phyloP scores from a whole-genome alignment of 2,113 vertebrate species.

The Meleagris gallopavo region DNA sequence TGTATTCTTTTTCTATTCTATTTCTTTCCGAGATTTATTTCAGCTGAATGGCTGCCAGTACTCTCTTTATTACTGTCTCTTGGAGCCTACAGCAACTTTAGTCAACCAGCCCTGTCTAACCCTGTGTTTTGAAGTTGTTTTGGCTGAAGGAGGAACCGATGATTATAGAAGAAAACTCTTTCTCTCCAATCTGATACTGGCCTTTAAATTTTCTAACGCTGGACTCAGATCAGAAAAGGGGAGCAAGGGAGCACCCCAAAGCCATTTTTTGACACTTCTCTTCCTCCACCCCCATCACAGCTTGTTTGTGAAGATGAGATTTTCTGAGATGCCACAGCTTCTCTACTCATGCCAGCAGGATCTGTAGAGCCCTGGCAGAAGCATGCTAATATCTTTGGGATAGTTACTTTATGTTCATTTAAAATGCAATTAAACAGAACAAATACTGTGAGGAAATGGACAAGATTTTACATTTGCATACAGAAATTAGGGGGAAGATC shows the following conservation, averaged over 20 bases:
- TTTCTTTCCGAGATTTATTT: slow-evolving; percentile 22
- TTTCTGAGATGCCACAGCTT: not conserved
- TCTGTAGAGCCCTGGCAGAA: not conserved
- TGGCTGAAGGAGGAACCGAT: not conserved
- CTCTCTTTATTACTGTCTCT: not conserved
- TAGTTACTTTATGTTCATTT: slow-evolving; percentile 57
- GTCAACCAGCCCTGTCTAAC: not conserved
- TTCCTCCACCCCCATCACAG: not conserved
- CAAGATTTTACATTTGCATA: slow-evolving; percentile 55
- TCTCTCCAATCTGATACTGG: not conserved
- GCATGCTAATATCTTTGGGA: slow-evolving; percentile 20
- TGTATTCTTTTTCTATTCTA: not conserved
- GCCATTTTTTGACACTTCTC: not conserved
- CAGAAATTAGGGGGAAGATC: slow-evolving; percentile 59
- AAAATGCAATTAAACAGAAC: slow-evolving; percentile 74
- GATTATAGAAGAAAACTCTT: not conserved
- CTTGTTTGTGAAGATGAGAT: not conserved
- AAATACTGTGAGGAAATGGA: slow-evolving; percentile 63
- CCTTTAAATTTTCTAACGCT: not conserved
- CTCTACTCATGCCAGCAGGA: not conserved
- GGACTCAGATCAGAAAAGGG: not conserved
- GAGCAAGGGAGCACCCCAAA: not conserved
- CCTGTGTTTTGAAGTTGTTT: slow-evolving; percentile 35
- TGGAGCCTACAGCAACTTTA: not conserved
- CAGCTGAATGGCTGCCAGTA: slow-evolving; percentile 34